Evolutionary conservation across 2,797 vertebrate genomes (phyloP), one percentile per base, ranked within the genome.

Genomic region (Crocidura indochinensis): DNA sequence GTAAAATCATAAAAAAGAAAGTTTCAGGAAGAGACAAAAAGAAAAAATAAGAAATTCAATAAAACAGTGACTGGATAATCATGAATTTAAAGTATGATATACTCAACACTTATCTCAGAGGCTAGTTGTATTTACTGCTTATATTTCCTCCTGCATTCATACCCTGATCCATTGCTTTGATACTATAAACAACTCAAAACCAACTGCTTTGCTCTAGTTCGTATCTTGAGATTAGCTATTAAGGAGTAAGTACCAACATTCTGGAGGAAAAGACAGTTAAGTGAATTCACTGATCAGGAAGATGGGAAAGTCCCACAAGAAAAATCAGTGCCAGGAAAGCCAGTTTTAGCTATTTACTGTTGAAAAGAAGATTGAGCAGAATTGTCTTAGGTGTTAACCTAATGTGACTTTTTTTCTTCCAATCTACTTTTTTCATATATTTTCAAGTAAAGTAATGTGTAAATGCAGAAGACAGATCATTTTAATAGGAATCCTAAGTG

Each of bases 1-100:
- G 29, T 89, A 44, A 84, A 92, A 78, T 86, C 1, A 26, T 82
- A 73, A 84, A 84, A 84, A 72, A 65, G 14, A 15, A 71, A 69
- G 11, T 27, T 71, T 17, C 20, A 20, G 4, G 19, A 87, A 72
- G 56, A 83, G 86, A 92, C 27, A 51, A 53, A 65, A 47, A 67
- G 47, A 38, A 67, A 12, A 51, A 10, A 53, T 38, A 14, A 19
- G 85, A 11, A 91, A 47, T 8, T 80, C 69, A 46, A 82, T 92
- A 64, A 85, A 80, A 3, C n/a, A 77, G 20, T 49, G 69, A 9
- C 12, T 68, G 14, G 24, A 72, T 60, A 29, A 93, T 51, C 4
- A 49, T 87, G 47, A 84, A 74, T 79, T 72, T 78, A 19, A 44
- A 60, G 5, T 27, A n/a, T 20, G 22, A 65, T 51, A 49, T 2